These are phyloP conservation scores for Leptodactylus fallax DNA, from an alignment of 2,797 vertebrate genomes.

Conservation along the genomic window DNA sequence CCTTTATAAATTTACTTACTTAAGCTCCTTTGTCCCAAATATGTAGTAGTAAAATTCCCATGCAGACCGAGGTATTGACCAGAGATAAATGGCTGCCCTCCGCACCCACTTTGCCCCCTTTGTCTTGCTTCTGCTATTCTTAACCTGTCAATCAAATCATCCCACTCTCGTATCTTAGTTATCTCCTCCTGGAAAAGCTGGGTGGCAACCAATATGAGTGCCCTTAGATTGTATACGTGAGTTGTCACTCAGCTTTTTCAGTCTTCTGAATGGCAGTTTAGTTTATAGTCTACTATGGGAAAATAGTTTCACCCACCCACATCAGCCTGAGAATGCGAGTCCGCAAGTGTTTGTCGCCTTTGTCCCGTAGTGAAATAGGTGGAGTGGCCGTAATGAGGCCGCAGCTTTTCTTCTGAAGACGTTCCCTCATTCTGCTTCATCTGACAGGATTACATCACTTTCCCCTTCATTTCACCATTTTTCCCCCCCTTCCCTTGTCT, in stretches of 20 bases:
- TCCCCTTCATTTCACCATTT: slow-evolving; percentile 68
- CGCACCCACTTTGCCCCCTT: neutral
- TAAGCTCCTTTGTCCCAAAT: neutral
- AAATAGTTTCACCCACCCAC: neutral
- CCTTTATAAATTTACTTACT: slow-evolving; percentile 13
- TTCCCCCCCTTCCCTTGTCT: slow-evolving; percentile 18
- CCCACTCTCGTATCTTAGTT: neutral
- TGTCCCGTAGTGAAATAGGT: neutral
- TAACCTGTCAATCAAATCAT: neutral
- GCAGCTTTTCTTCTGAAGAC: slow-evolving; percentile 28
- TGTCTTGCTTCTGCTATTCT: neutral
- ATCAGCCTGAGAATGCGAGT: neutral
- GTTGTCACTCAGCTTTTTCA: neutral
- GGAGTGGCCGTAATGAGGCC: slow-evolving; percentile 25
- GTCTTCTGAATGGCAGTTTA: neutral
- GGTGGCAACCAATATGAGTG: neutral
- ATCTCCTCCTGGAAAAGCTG: neutral
- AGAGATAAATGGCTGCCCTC: neutral
- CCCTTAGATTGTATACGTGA: neutral
- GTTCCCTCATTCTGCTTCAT: slow-evolving; percentile 68
- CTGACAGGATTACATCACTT: slow-evolving; percentile 75
- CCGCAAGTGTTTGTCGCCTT: slow-evolving; percentile 13
- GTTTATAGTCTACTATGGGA: neutral
- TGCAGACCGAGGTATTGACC: neutral
- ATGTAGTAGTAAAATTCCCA: slow-evolving; percentile 25